Conservation (phyloP, 30 jellyfish, hydroid and myxozoan genomes). For the Chironex yamaguchii region DNA sequence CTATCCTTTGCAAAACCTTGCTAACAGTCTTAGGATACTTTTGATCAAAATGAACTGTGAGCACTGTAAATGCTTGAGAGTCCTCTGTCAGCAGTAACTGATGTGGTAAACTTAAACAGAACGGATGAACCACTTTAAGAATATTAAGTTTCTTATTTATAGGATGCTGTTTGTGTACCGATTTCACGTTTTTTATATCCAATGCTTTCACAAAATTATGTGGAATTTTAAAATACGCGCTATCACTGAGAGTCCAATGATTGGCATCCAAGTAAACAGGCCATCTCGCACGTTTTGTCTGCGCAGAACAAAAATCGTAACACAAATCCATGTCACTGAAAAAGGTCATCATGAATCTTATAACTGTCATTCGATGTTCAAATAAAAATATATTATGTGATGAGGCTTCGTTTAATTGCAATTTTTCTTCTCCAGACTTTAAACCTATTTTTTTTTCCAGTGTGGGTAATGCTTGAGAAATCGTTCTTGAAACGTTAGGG, state of each 20-base stretch:
- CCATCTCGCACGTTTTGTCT: slow-evolving; percentile 62
- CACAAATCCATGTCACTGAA: slow-evolving; percentile 45
- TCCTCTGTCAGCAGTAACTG: slow-evolving; percentile 37
- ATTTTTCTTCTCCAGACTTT: slow-evolving; percentile 13
- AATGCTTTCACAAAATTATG: neutral
- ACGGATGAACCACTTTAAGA: slow-evolving; percentile 35
- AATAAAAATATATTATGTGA: slow-evolving; percentile 46
- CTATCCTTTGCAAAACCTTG: slow-evolving; percentile 25
- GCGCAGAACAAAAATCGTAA: slow-evolving; percentile 63
- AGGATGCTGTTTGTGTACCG: no score
- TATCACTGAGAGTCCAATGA: neutral
- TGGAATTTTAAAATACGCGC: neutral
- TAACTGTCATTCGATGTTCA: slow-evolving; percentile 50
- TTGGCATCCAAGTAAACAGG: slow-evolving; percentile 47
- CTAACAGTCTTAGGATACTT: slow-evolving; percentile 50
- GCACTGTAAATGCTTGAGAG: slow-evolving; percentile 15
- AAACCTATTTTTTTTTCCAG: neutral
- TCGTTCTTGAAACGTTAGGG: neutral
- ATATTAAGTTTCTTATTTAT: neutral
- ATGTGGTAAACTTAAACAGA: slow-evolving; percentile 50
- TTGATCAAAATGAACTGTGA: slow-evolving; percentile 22
- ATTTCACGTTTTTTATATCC: no score
- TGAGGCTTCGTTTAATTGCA: slow-evolving; percentile 42
- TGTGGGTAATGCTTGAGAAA: slow-evolving; percentile 17
- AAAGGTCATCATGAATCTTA: slow-evolving; percentile 64